Evolutionary conservation across 2,797 vertebrate genomes (phyloP), one percentile per base, ranked within the genome.

Genomic region (Avahi laniger): DNA sequence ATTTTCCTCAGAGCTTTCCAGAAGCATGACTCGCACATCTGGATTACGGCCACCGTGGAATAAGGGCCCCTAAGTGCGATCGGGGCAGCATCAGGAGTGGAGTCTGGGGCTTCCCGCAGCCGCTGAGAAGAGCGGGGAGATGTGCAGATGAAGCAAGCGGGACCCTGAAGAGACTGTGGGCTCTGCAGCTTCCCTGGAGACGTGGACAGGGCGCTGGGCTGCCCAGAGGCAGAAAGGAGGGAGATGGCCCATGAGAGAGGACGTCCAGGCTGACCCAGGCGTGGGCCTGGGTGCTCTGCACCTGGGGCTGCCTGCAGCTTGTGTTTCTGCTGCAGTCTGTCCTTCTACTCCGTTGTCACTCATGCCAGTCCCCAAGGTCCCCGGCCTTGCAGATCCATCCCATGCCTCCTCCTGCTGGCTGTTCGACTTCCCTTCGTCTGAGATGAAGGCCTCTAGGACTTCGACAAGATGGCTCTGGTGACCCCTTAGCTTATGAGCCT

Each of bases 1-100:
- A 97, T 97, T 97, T 97, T 97, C 96, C 96, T 97, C 65, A 22
- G 82, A 59, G 91, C 96, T 88, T 94, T 97, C 96, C 96, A 97
- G 93, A 94, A 95, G 72, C 61, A 80, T 96, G 89, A 93, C 91
- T 92, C n/a, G 43, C 54, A 52, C 89, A 69, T 96, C 85, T 92
- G 96, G 94, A 93, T 91, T 17, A 80, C 1, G 35, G 95, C 95
- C 46, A 7, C 38, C 1, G 10, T 81, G 59, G 85, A 93, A 59
- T 26, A 54, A 92, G 81, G 89, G 65, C 82, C 91, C 88, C 70
- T 92, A 50, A 50, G 67, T 92, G 89, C 50, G 33, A 4, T 33
- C 7, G 10, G 54, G 70, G 38, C 41, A 14, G 54, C 0, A 0
- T 52, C 4, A 4, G 67, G 80, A 82, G 87, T 70, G 93, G 93